These are phyloP conservation scores for Drosophila ananassae DNA, from an alignment of 1,140 invertebrate genomes.

Conservation along the genomic window DNA sequence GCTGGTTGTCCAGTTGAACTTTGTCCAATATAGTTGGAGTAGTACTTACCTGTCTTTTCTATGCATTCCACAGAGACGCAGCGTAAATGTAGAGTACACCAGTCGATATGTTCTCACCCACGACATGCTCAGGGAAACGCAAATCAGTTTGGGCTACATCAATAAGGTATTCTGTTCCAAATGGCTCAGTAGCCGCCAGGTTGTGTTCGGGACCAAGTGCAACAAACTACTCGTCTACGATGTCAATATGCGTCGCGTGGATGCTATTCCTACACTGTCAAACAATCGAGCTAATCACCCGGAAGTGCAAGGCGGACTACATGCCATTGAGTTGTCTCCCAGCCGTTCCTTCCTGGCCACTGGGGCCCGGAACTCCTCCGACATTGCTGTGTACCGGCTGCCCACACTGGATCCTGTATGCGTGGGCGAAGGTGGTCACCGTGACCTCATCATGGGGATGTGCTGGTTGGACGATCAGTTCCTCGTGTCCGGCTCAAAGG, in stretches of 20 bases:
- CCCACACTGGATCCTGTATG: constrained; percentile 97
- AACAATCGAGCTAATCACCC: constrained; percentile 85
- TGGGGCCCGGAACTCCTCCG: constrained; percentile 95
- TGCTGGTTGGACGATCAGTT: constrained; percentile 98
- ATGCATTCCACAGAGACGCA: constrained; percentile 84
- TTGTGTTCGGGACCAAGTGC: constrained; percentile 98
- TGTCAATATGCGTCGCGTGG: constrained; percentile 90
- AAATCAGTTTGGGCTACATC: constrained; percentile 92
- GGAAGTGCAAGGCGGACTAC: constrained; percentile 94
- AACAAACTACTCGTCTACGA: constrained; percentile 96
- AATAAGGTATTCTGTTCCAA: constrained; percentile 99
- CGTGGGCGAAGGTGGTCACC: constrained; percentile 96
- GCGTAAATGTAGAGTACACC: constrained; percentile 90
- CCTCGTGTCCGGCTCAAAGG: constrained; percentile 95
- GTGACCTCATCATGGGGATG: constrained; percentile 98
- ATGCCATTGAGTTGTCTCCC: constrained; percentile 97
- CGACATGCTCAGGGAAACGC: constrained; percentile 93
- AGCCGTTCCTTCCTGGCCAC: constrained; percentile 95
- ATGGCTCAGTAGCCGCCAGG: constrained; percentile 97
- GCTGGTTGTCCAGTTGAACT: neutral
- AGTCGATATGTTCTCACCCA: constrained; percentile 94
- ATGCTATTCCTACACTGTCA: constrained; percentile 93
- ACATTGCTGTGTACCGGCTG: constrained; percentile 96
- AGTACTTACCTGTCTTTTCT: neutral
- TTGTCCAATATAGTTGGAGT: neutral